Base-by-base conservation (phyloP, 2,113 vertebrate genomes). In the Alligator sinensis region DNA sequence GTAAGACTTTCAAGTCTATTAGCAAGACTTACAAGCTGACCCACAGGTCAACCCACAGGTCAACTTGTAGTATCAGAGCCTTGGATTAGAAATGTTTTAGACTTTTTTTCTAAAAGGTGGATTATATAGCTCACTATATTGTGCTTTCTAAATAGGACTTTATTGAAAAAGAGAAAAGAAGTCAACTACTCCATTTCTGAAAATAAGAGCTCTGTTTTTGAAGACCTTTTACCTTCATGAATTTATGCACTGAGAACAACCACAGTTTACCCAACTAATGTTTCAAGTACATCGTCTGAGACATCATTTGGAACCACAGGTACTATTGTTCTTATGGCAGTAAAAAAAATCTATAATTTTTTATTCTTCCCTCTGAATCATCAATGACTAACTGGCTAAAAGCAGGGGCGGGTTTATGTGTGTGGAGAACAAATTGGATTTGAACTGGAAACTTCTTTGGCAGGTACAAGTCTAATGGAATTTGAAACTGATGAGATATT, bases 401-500 rank as follows among this genome's bases (percentile, higher is more conserved):
- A 91, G 70, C 7, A 76, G 24, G 62, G 85, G 82, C n/a, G 59
- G 59, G 24, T 90, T 82, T 0, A 0, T 60, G 11, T 2, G 0
- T 15, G 3, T 5, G 30, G 66, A 94, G 30, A 30, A 75, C 87
- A 54, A 90, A 60, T 76, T 6, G 83, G 27, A 88, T 88, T 61
- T 82, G 7, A 19, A 91, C 66, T 88, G 84, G 80, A 86, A 97
- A 90, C 4, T 61, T 96, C 83, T 91, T 62, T 88, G 68, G 87
- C 60, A 96, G 85, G 25, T 87, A 92, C 92, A 70, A 93, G 54
- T 89, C 58, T 95, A 91, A 84, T 58, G 38, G 34, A 93, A 89
- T 96, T 93, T 85, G 83, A 70, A 76, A 27, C 59, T 94, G 84
- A 96, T 92, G 75, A 96, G 94, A 83, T 95, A 95, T 92, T 94